phyloP scores from a whole-genome alignment of 2,888 invertebrate genomes.

The Ceratothoa steindachneri region DNA sequence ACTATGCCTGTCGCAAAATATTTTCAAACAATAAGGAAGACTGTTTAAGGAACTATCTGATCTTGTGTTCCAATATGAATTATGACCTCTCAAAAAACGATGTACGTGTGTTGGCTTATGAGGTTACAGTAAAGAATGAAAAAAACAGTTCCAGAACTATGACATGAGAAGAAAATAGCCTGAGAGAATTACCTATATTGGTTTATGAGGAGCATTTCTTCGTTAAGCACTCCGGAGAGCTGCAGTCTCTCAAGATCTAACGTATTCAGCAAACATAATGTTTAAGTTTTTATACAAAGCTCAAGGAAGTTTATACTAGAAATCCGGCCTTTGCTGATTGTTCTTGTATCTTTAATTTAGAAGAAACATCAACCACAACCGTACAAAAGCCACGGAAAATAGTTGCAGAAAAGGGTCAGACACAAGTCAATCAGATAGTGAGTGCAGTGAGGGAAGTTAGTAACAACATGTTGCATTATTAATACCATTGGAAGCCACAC shows the following conservation, averaged over 20 bases:
- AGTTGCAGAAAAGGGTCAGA: slow-evolving; percentile 48
- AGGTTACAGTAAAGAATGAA: slow-evolving; percentile 23
- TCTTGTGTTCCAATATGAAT: slow-evolving; percentile 14
- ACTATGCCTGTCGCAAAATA: slow-evolving; percentile 16
- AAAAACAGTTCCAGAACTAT: slow-evolving; percentile 2
- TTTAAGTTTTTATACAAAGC: slow-evolving; percentile 9
- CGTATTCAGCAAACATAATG: slow-evolving; percentile 11
- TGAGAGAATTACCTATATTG: slow-evolving; percentile 18
- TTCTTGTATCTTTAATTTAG: slow-evolving; percentile 43
- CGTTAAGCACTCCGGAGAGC: slow-evolving; percentile 16
- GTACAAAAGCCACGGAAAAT: slow-evolving; percentile 48
- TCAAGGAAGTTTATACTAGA: slow-evolving; percentile 11
- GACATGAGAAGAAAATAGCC: slow-evolving; percentile 19
- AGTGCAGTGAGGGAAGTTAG: slow-evolving; percentile 35
- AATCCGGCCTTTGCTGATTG: slow-evolving; percentile 16
- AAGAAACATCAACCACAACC: slow-evolving; percentile 49
- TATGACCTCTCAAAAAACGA: slow-evolving; percentile 16
- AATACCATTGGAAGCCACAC: slow-evolving; percentile 39
- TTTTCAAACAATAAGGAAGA: slow-evolving; percentile 18
- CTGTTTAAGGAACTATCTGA: not conserved
- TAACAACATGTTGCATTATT: slow-evolving; percentile 42
- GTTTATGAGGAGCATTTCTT: slow-evolving; percentile 7
- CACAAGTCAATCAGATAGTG: slow-evolving; percentile 29
- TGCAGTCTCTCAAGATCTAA: slow-evolving; percentile 22
- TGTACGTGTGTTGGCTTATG: slow-evolving; percentile 6